phyloP scores from a whole-genome alignment of 2,797 vertebrate species.

The Linurgus olivaceus region DNA sequence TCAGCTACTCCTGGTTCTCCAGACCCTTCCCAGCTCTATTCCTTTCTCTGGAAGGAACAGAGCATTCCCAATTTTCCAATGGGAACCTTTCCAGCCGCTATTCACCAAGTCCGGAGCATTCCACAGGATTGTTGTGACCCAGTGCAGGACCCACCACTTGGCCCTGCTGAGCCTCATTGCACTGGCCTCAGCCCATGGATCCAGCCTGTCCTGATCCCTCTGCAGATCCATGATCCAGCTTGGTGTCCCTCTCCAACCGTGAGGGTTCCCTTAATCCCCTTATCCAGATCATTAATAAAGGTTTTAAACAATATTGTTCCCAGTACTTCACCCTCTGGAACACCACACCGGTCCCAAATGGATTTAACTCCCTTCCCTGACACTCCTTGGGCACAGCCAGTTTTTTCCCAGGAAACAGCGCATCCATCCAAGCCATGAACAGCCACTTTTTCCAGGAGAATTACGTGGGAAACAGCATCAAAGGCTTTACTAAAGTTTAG shows the following conservation, averaged over 20 bases:
- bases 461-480: background rate
- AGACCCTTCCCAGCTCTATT: background rate
- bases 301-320: background rate
- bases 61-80: background rate
- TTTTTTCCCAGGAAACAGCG: background rate
- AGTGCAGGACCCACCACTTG: background rate
- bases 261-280: background rate
- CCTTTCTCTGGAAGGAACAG: background rate
- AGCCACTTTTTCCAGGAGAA: background rate
- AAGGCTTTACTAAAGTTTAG: background rate
- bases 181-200: background rate
- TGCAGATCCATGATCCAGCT: background rate
- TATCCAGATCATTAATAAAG: background rate
- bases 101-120: background rate
- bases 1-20: background rate
- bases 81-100: background rate
- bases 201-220: background rate
- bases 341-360: fast-evolving
- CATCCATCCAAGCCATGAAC: background rate
- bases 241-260: background rate
- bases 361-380: background rate
- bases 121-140: too few species aligned
- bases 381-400: fast-evolving
- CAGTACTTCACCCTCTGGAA: background rate
- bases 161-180: background rate